Base-by-base conservation (phyloP, 2,888 invertebrate species). In the Odontocerum albicorne region DNA sequence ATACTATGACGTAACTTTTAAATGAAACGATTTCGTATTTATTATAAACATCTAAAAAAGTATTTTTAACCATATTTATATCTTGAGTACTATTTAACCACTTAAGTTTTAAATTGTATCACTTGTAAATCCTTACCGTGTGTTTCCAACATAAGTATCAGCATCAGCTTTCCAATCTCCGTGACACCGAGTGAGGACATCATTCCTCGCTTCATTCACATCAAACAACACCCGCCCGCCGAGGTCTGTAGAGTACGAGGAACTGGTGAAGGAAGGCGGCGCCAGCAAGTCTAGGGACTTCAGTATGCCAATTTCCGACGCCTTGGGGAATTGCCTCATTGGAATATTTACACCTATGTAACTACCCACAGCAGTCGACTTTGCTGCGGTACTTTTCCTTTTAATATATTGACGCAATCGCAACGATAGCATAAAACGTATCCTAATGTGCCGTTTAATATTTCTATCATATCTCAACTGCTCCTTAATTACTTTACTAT, bases 401-500 rank as follows among this genome's bases (percentile, higher is more conserved):
- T 72, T 81, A 66, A 77, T 75, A 52, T 80, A 77, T 50, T 77
- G 69, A 17, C 84, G 77, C 72, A 86, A 77, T 55, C 86, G 74
- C 57, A 87, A 70, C 8, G 85, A 84, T 63, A 87, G 71, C 80
- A 87, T 84, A 42, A 87, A 81, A 12, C 86, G 74, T 15, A 87
- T 81, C 52, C 84, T 75, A 17, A 87, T 81, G 65, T 86, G 83
- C 17, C 84, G 72, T 47, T 83, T 83, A 1, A 84, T 80, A 64
- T 82, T 80, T 59, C 81, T 78, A 62, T 84, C 83, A 52, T 79
- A 80, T 16, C 77, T 70, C 49, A 77, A 50, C 59, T 77, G 75
- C 59, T 79, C 77, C 61, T 80, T 81, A 36, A 77, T 49, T 2
- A 62, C 46, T 47, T 61, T 62, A 13, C 46, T 57, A 54, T 62